Percentiles rank a stretch among this genome's conserved stretches.
Conservation (phyloP, 2,797 vertebrate genomes). For the Myotis vivesi region DNA sequence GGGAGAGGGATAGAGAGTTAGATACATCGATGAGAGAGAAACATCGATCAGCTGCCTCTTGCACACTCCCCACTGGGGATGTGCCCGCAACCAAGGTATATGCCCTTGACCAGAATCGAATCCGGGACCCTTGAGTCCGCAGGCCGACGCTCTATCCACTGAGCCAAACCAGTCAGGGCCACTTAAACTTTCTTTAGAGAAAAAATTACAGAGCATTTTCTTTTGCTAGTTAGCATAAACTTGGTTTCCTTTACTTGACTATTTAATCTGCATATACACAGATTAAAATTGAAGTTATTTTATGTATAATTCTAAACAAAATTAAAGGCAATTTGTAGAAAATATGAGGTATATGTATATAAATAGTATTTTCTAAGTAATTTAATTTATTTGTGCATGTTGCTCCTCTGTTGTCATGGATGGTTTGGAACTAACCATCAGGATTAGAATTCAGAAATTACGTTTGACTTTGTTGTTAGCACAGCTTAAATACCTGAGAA, state of each 20-base stretch:
- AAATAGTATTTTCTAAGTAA: background rate
- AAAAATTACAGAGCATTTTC: background rate
- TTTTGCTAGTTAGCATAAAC: background rate
- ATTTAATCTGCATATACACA: background rate
- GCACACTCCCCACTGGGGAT: too few species aligned
- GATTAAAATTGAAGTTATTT: slow-evolving; percentile 35
- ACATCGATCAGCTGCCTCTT: too few species aligned
- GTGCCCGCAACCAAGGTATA: too few species aligned
- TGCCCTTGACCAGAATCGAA: too few species aligned
- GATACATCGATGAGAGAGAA: too few species aligned
- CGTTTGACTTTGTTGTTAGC: background rate
- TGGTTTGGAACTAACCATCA: background rate
- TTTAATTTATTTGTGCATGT: background rate
- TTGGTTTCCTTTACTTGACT: background rate
- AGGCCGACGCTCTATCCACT: too few species aligned
- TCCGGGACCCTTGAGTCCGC: too few species aligned
- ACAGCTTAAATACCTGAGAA: background rate
- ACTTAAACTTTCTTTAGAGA: background rate
- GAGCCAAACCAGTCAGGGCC: too few species aligned
- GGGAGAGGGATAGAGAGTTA: too few species aligned
- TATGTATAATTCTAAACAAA: background rate
- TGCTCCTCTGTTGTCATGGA: background rate
- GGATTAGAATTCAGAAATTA: background rate
- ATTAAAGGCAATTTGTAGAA: background rate
- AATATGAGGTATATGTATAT: background rate